Conservation (phyloP, 2,113 vertebrate genomes). For the Jaculus jaculus region DNA sequence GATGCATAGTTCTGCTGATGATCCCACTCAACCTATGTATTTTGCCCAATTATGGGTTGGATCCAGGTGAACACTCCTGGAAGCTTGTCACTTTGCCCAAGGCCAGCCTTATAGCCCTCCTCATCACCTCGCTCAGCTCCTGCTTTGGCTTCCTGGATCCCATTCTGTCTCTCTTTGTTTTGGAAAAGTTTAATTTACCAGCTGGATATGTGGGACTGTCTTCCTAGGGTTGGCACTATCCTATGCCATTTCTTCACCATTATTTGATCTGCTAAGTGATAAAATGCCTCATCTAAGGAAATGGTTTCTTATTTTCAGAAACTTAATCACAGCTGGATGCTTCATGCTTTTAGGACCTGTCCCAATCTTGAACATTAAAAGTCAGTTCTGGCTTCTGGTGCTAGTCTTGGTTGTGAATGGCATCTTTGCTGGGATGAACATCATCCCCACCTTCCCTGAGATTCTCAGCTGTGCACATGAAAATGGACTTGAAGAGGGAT, state of each 20-base stretch:
- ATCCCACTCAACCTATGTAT: constrained; percentile 93
- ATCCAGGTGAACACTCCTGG: constrained; percentile 88
- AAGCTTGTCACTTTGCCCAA: constrained; percentile 87
- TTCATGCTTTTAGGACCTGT: constrained; percentile 92
- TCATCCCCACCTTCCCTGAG: constrained; percentile 94
- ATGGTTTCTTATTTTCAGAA: constrained; percentile 89
- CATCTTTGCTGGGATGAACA: constrained; percentile 91
- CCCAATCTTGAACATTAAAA: constrained; percentile 90
- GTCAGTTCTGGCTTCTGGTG: constrained; percentile 94
- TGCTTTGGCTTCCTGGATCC: constrained; percentile 94
- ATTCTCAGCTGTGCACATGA: constrained; percentile 90
- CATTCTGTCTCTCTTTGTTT: constrained; percentile 93
- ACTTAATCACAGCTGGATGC: constrained; percentile 84
- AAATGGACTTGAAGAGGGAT: constrained; percentile 88
- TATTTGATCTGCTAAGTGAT: constrained; percentile 92
- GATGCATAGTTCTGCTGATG: constrained; percentile 90
- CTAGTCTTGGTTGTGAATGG: constrained; percentile 90
- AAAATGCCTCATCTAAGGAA: constrained; percentile 89
- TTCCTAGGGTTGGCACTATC: constrained; percentile 92
- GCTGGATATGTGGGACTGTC: constrained; percentile 93
- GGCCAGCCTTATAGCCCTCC: constrained; percentile 88
- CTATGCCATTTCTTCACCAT: constrained; percentile 91
- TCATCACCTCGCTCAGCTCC: constrained; percentile 89
- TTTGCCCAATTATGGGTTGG: constrained; percentile 92
- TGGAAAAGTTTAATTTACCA: constrained; percentile 89